Percentiles rank a stretch among this genome's conserved stretches.
Evolutionary conservation across 2,888 invertebrate species (phyloP).

Genomic region (Trichopria drosophilae): DNA sequence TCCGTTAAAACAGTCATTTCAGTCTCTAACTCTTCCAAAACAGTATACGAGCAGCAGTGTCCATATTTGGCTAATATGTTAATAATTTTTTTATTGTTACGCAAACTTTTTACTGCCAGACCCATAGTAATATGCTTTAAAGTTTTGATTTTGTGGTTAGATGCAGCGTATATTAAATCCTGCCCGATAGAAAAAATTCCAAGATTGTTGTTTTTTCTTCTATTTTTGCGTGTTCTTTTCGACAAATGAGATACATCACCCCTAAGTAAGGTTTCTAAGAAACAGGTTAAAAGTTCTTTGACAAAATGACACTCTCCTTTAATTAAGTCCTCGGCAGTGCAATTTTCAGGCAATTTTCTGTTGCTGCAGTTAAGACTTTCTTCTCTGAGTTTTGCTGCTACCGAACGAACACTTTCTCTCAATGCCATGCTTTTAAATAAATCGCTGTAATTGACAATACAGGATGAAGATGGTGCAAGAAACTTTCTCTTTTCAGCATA

Average conservation of each 20-base stretch:
- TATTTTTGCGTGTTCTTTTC: conserved; percentile 2
- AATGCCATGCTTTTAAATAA: conserved; percentile 40
- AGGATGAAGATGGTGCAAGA: conserved; percentile 42
- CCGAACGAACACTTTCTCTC: conserved; percentile 39
- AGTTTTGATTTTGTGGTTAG: conserved; percentile 31
- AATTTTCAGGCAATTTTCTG: too few relatives aligned
- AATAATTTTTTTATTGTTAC: too few relatives aligned
- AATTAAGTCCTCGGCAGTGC: too few relatives aligned
- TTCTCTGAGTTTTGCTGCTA: conserved; percentile 39
- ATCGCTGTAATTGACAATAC: conserved; percentile 36
- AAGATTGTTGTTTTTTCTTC: conserved; percentile 5
- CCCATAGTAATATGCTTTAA: too few relatives aligned
- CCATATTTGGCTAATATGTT: too few relatives aligned
- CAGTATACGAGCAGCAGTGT: too few relatives aligned
- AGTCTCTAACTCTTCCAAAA: too few relatives aligned
- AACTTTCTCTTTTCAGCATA: conserved; percentile 39
- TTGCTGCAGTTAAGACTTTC: conserved; percentile 38
- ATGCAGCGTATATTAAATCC: conserved; percentile 38
- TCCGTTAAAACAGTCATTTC: too few relatives aligned
- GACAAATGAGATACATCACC: conserved; percentile 34
- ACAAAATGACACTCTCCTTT: too few relatives aligned
- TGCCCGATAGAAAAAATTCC: conserved; percentile 36
- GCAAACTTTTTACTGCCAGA: too few relatives aligned
- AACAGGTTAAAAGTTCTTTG: too few relatives aligned
- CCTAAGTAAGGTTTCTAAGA: conserved; percentile 33